These are phyloP conservation scores for Galeruca laticollis DNA, from an alignment of 2,888 invertebrate genomes.

Conservation along the genomic window DNA sequence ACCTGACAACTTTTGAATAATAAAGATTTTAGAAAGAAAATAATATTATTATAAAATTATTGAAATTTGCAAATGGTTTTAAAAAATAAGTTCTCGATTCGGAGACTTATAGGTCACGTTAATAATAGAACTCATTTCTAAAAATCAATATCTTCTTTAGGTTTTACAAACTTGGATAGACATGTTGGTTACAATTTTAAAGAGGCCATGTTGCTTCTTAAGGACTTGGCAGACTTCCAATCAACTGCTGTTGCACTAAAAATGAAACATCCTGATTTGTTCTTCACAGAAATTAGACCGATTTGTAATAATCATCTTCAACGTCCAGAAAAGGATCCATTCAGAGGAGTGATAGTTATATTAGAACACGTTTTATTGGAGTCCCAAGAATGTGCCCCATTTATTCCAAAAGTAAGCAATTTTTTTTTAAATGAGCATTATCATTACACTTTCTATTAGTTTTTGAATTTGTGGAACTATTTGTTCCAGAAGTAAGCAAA, in stretches of 20 bases:
- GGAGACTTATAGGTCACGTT: no score
- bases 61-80: no score
- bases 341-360: not conserved
- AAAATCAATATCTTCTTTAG: slow-evolving; percentile 45
- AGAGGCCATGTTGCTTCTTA: slow-evolving; percentile 64
- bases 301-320: slow-evolving; percentile 49
- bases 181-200: slow-evolving; percentile 65
- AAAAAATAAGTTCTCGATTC: no score
- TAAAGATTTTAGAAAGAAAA: no score
- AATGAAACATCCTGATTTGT: slow-evolving; percentile 61
- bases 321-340: not conserved
- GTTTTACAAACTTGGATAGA: slow-evolving; percentile 66
- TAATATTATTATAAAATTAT: no score
- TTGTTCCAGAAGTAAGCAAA: slow-evolving; percentile 7
- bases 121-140: no score
- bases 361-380: slow-evolving; percentile 16
- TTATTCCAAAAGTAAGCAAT: slow-evolving; percentile 18
- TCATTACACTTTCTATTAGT: no score
- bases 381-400: slow-evolving; percentile 24
- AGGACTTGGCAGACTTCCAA: slow-evolving; percentile 68
- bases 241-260: slow-evolving; percentile 69
- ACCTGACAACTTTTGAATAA: no score
- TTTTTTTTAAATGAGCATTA: not conserved
- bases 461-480: no score
- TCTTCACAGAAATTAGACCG: slow-evolving; percentile 58